Conservation (phyloP, 1,140 invertebrate species). For the Penaeus chinensis region DNA sequence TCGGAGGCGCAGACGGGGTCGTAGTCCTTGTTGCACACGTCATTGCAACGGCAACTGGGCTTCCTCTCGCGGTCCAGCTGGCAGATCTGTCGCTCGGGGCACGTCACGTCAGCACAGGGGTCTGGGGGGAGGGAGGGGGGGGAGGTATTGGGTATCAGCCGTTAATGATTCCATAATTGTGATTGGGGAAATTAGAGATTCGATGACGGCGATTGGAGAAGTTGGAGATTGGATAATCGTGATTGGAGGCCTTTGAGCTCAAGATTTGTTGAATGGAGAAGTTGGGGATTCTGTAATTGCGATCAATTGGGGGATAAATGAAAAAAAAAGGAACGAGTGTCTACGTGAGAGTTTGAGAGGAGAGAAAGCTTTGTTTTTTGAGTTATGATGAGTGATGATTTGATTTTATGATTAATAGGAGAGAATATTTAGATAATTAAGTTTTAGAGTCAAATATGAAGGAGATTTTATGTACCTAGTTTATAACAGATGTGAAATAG, state of each 20-base stretch:
- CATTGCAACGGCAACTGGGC: conserved; percentile 75
- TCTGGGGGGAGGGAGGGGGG: conserved; percentile 72
- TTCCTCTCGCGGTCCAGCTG: conserved; percentile 82
- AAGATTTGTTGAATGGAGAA: too few species aligned
- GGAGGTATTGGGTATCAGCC: neutral
- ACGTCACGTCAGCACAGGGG: conserved; percentile 81
- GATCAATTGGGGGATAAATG: too few species aligned
- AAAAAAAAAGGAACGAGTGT: conserved; percentile 15
- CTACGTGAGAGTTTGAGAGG: conserved; percentile 81
- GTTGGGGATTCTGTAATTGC: too few species aligned
- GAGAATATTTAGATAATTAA: too few species aligned
- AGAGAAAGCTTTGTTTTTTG: too few species aligned
- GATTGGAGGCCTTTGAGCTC: neutral
- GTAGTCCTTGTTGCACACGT: conserved; percentile 72
- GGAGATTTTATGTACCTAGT: too few species aligned
- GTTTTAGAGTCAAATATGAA: too few species aligned
- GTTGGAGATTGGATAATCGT: neutral
- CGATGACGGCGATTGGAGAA: neutral
- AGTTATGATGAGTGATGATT: too few species aligned
- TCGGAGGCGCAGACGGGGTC: conserved; percentile 73
- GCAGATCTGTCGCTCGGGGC: conserved; percentile 84
- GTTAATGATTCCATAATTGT: too few species aligned
- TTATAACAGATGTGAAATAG: too few species aligned
- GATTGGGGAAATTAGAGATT: neutral
- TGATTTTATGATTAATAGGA: too few species aligned